Conservation (phyloP, 2,797 vertebrate genomes). For the Carapus acus region DNA sequence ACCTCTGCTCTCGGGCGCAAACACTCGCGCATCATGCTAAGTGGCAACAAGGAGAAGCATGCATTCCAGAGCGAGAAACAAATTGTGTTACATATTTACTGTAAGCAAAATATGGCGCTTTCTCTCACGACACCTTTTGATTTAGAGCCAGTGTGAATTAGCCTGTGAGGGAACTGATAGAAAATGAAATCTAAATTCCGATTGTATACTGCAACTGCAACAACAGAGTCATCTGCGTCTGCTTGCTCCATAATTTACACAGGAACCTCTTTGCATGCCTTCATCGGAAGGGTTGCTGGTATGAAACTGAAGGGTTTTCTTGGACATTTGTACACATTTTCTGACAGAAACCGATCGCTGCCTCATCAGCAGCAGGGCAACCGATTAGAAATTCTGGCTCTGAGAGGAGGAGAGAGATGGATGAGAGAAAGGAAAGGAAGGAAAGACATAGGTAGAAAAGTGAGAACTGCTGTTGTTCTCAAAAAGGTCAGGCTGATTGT, state of each 20-base stretch:
- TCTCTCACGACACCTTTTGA: constrained; percentile 52
- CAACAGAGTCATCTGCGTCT: constrained; percentile 58
- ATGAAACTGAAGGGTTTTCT: constrained; percentile 52
- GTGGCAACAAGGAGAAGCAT: constrained; percentile 27
- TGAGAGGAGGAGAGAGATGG: neutral
- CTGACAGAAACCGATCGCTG: constrained; percentile 46
- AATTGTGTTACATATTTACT: constrained; percentile 39
- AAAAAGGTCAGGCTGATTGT: constrained; percentile 81
- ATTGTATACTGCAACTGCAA: constrained; percentile 62
- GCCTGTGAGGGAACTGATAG: constrained; percentile 62
- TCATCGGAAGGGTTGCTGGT: constrained; percentile 40
- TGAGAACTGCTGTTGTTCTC: constrained; percentile 66
- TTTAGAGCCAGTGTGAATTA: constrained; percentile 60
- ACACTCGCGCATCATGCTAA: constrained; percentile 23
- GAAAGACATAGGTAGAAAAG: constrained; percentile 55
- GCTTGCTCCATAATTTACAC: constrained; percentile 65
- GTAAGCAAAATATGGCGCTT: constrained; percentile 35
- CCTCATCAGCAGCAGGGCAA: constrained; percentile 41
- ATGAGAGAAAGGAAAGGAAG: constrained; percentile 1
- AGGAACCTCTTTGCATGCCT: constrained; percentile 59
- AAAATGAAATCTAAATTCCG: constrained; percentile 64
- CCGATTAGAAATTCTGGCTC: neutral
- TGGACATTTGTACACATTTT: constrained; percentile 62
- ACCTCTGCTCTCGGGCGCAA: neutral
- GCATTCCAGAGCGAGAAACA: constrained; percentile 38